Percentiles rank a stretch among this genome's conserved stretches.
Conservation (phyloP, 2,113 vertebrate genomes). For the Zosterops japonicus region DNA sequence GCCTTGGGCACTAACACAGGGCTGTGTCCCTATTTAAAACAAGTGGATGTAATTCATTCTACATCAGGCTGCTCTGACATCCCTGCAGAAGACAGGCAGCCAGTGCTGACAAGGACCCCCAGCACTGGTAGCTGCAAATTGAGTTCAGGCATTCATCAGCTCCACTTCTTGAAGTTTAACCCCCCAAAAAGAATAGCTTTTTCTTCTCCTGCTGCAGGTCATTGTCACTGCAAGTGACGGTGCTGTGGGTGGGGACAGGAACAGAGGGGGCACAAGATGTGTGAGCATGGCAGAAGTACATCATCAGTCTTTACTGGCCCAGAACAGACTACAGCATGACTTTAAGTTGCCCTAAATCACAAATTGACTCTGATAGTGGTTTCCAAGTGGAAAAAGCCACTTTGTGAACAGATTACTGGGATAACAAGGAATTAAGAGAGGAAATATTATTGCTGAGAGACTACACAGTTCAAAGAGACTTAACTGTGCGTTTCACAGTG, state of each 20-base stretch:
- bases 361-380: background rate
- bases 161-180: background rate
- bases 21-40: background rate
- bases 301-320: background rate
- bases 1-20: background rate
- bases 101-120: background rate
- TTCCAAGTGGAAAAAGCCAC: background rate
- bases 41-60: background rate
- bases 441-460: background rate
- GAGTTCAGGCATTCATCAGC: background rate
- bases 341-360: background rate
- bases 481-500: background rate
- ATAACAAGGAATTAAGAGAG: background rate
- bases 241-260: background rate
- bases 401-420: background rate
- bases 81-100: background rate
- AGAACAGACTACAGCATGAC: background rate
- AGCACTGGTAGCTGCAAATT: rapidly evolving
- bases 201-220: background rate
- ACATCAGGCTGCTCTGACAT: background rate
- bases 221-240: rapidly evolving
- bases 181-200: background rate
- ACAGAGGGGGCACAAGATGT: background rate
- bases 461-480: background rate
- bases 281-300: rapidly evolving